Base-by-base conservation (phyloP, 2,888 invertebrate genomes). In the Heliconius cydno region DNA sequence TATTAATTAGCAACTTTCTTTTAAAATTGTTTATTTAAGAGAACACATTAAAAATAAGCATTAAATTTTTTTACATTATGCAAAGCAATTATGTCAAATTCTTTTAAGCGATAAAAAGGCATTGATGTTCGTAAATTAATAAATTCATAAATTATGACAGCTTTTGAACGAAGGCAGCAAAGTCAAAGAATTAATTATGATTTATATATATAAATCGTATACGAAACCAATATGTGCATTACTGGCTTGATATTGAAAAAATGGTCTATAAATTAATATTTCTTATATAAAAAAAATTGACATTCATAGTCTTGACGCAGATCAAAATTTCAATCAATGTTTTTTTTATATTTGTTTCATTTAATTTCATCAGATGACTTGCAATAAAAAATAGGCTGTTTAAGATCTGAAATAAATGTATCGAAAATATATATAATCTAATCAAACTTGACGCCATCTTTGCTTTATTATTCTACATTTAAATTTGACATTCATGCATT, bases 201-300 rank as follows among this genome's bases (percentile, higher is more conserved):
- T 60, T 34, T 34, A 5, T n/a, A n/a, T 60, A 30, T 71, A 10
- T 30, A 13, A 72, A 34, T 25, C 12, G 73, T 73, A 73, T 73
- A 73, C 73, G 73, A 73, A 25, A 73, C 60, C 60, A 34, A 73
- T 73, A 34, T 73, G 60, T 60, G 73, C 73, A 60, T 60, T 73
- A 60, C 38, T 9, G 38, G 57, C 72, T 73, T 22, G 6, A 15
- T 25, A 25, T 70, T 67, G 7, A 68, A 68, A 68, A 68, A 65
- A 28, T 57, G n/a, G n/a, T n/a, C n/a, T 68, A 68, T 68, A 68
- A 25, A 12, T 68, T 38, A 38, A 25, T 10, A 68, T 9, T 34
- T 68, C 34, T 68, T n/a, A n/a, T 68, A 34, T 34, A n/a, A 3
- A 67, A 38, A 66, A 28, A 28, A 28, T 28, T 28, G 28, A 28